Percentiles rank a stretch among this genome's conserved stretches.
These are phyloP conservation scores for Aphodius sticticus DNA, from an alignment of 2,888 invertebrate species.

Conservation along the genomic window DNA sequence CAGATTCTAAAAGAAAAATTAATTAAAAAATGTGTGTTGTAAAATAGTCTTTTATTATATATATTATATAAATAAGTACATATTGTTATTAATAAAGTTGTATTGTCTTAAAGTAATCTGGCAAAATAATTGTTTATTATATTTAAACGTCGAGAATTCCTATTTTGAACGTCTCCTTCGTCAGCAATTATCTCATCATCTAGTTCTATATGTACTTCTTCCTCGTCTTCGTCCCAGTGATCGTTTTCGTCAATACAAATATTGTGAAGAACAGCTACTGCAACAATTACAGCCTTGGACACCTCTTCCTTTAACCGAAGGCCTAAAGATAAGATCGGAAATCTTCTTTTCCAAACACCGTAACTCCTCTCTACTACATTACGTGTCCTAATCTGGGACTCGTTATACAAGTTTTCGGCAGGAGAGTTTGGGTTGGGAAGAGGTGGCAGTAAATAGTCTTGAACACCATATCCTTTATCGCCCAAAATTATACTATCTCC, in stretches of 20 bases:
- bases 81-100: too few relatives aligned
- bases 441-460: constrained; percentile 28
- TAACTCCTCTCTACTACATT: constrained; percentile 39
- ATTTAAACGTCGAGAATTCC: neutral
- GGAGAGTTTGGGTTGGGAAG: constrained; percentile 17
- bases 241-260: too few relatives aligned
- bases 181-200: too few relatives aligned
- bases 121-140: too few relatives aligned
- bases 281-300: too few relatives aligned
- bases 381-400: constrained; percentile 24
- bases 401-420: constrained; percentile 28
- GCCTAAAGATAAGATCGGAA: too few relatives aligned
- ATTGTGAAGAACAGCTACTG: too few relatives aligned
- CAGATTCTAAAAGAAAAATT: neutral
- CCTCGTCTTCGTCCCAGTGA: too few relatives aligned
- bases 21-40: neutral
- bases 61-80: neutral
- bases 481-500: constrained; percentile 19
- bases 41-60: neutral
- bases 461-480: constrained; percentile 21
- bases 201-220: too few relatives aligned
- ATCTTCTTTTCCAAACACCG: constrained; percentile 40
- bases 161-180: too few relatives aligned
- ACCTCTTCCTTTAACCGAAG: too few relatives aligned
- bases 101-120: too few relatives aligned